Evolutionary conservation across 2,113 vertebrate genomes (phyloP).

Genomic region (Xerus inauris): DNA sequence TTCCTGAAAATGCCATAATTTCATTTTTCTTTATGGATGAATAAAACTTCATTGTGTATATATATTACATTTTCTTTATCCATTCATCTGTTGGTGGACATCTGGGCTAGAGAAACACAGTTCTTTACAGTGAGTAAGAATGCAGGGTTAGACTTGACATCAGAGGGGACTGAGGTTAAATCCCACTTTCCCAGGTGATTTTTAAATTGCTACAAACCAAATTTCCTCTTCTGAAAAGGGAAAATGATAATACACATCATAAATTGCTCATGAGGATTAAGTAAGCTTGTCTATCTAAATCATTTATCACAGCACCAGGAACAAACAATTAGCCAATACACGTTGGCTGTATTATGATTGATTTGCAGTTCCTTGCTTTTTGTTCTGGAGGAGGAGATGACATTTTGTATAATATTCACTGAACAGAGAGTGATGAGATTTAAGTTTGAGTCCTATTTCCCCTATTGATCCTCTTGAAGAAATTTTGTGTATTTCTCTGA

Average conservation of each 20-base stretch:
- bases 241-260: neutral
- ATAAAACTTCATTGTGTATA: no score
- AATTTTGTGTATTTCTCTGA: slow-evolving; percentile 52
- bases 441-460: slow-evolving; percentile 43
- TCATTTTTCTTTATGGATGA: no score
- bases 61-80: no score
- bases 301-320: neutral
- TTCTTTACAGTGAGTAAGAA: neutral
- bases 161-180: neutral
- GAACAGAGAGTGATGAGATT: slow-evolving; percentile 20
- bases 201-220: neutral
- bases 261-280: slow-evolving; percentile 4
- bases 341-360: slow-evolving; percentile 36
- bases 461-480: slow-evolving; percentile 36
- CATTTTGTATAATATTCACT: slow-evolving; percentile 63
- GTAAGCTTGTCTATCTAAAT: neutral
- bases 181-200: neutral
- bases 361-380: slow-evolving; percentile 42
- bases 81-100: no score
- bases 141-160: neutral
- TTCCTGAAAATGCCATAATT: no score
- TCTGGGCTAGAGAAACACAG: neutral
- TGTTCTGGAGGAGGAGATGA: slow-evolving; percentile 53
- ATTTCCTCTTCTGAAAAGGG: neutral
- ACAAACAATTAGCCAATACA: slow-evolving; percentile 59